phyloP scores from a whole-genome alignment of 1,140 invertebrate genomes.

The Delia radicum region DNA sequence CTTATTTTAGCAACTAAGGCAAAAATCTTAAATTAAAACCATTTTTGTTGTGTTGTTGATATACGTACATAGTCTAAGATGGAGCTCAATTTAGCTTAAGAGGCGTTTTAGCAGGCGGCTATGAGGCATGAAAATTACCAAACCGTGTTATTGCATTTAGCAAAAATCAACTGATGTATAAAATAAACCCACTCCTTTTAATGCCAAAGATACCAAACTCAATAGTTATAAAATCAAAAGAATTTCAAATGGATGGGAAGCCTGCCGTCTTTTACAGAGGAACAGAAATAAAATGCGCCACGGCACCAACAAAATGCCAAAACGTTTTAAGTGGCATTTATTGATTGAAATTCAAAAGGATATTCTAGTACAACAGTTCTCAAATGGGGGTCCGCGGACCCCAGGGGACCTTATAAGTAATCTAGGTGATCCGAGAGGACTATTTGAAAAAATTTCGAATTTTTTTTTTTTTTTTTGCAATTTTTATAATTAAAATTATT shows the following conservation, averaged over 20 bases:
- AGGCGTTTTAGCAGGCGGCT: slow-evolving; percentile 38
- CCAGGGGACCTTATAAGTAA: no score
- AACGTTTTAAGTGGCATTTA: neutral
- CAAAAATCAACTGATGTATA: slow-evolving; percentile 1
- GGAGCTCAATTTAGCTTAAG: neutral
- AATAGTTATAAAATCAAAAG: neutral
- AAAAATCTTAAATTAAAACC: slow-evolving; percentile 52
- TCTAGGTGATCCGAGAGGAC: no score
- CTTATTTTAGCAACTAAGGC: no score
- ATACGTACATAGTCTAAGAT: neutral
- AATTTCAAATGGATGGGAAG: neutral
- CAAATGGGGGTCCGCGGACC: no score
- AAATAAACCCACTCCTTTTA: neutral
- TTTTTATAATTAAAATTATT: no score
- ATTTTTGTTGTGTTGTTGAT: slow-evolving; percentile 32
- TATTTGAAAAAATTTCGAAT: no score
- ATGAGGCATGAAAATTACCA: slow-evolving; percentile 54
- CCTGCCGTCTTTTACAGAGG: neutral
- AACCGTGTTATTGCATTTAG: slow-evolving; percentile 49
- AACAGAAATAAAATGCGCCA: neutral
- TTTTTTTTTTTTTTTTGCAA: no score
- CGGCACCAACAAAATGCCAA: neutral
- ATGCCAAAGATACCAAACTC: neutral
- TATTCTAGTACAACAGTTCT: no score
- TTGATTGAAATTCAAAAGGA: neutral